A percentile compares a stretch with the other conserved stretches of the same genome.
Conservation (phyloP, 2,113 vertebrate genomes). For the Nothoprocta pentlandii region DNA sequence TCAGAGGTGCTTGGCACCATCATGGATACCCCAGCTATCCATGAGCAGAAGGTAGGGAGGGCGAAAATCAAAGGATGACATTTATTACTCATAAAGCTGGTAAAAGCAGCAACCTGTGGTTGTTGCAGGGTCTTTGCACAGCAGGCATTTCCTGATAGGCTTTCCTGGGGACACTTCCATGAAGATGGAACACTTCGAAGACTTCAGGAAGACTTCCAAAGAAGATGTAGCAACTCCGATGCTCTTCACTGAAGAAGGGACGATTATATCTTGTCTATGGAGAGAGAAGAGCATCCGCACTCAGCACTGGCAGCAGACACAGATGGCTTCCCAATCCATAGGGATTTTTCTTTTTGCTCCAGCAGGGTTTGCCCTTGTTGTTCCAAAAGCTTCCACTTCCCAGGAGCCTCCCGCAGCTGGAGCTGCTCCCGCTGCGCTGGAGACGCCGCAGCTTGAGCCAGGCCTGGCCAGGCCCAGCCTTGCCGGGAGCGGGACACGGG, state of each 20-base stretch:
- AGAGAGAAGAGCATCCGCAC: accelerated
- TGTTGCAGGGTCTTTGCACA: accelerated
- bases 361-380: no score
- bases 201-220: no score
- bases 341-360: neutral
- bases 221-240: neutral
- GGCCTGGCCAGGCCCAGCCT: neutral
- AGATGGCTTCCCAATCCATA: neutral
- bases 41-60: neutral
- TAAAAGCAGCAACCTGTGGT: neutral
- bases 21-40: neutral
- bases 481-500: neutral
- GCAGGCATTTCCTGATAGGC: neutral
- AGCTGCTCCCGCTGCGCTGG: conserved; percentile 5
- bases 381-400: neutral
- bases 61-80: neutral
- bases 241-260: neutral
- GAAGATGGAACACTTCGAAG: no score
- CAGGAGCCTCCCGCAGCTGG: neutral
- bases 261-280: neutral
- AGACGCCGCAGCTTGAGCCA: neutral
- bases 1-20: neutral
- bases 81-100: accelerated
- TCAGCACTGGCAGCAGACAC: accelerated
- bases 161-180: neutral